phyloP scores from a whole-genome alignment of 2,888 invertebrate genomes.

The Zygogramma bicolorata region DNA sequence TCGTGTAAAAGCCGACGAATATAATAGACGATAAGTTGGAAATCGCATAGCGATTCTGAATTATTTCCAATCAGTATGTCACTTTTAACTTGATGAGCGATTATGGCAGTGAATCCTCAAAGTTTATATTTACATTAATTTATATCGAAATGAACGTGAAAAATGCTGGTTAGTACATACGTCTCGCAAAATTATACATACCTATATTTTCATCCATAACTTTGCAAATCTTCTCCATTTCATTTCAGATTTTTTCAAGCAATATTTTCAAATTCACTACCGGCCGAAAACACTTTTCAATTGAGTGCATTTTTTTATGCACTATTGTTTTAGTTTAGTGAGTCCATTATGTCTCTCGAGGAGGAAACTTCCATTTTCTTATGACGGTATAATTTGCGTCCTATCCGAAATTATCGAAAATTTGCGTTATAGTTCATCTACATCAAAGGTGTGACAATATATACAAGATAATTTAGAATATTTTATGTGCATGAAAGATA shows the following conservation, averaged over 20 bases:
- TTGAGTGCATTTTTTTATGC: constrained; percentile 53
- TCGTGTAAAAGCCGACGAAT: constrained; percentile 13
- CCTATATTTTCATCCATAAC: constrained; percentile 40
- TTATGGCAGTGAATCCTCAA: constrained; percentile 50
- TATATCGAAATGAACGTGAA: neutral
- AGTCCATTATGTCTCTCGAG: constrained; percentile 63
- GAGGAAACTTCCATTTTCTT: constrained; percentile 65
- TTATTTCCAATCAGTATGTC: constrained; percentile 22
- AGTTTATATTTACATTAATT: constrained; percentile 33
- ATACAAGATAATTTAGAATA: constrained; percentile 25
- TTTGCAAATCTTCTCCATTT: constrained; percentile 53
- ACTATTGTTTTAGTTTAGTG: constrained; percentile 48
- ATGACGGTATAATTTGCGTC: constrained; percentile 60
- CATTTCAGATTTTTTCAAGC: constrained; percentile 45
- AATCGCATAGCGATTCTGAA: constrained; percentile 18
- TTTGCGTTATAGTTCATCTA: constrained; percentile 31
- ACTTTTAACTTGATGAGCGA: constrained; percentile 41
- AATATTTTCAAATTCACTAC: constrained; percentile 53
- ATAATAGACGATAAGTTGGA: neutral
- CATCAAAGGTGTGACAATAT: constrained; percentile 23
- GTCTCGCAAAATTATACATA: constrained; percentile 8
- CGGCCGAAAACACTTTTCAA: constrained; percentile 48
- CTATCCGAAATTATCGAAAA: constrained; percentile 53
- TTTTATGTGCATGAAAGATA: neutral
- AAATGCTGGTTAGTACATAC: neutral